These are phyloP conservation scores for Mylabris sibirica DNA, from an alignment of 2,888 invertebrate species.

Conservation along the genomic window DNA sequence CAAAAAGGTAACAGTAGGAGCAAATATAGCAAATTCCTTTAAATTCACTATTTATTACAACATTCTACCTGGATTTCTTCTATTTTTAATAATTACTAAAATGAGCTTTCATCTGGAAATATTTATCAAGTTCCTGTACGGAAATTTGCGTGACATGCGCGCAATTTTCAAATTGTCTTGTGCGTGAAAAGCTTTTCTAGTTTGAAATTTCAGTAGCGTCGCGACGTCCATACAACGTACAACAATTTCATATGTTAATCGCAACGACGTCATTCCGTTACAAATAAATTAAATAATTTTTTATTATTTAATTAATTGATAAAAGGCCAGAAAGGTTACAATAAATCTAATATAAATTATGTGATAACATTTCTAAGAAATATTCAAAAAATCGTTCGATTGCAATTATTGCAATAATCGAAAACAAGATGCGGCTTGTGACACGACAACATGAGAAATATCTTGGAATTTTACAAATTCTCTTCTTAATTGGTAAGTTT, in stretches of 20 bases:
- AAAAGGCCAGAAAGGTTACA: too few species aligned
- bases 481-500: conserved; percentile 1
- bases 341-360: conserved; percentile 2
- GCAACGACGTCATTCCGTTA: not conserved
- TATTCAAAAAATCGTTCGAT: not conserved
- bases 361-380: not conserved
- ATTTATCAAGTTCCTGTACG: not conserved
- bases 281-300: not conserved
- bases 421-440: not conserved
- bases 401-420: not conserved
- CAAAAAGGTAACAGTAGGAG: too few species aligned
- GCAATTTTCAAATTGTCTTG: conserved; percentile 14
- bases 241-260: not conserved
- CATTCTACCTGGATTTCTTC: not conserved
- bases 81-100: conserved; percentile 16
- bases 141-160: conserved; percentile 19
- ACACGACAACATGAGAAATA: not conserved
- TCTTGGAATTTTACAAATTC: not conserved
- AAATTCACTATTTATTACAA: too few species aligned
- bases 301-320: not conserved
- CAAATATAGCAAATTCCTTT: too few species aligned
- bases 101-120: not conserved
- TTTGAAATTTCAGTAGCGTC: conserved; percentile 29
- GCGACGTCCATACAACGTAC: conserved; percentile 24
- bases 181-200: conserved; percentile 11